Conservation (phyloP, 1,140 invertebrate genomes). For the Drosophila subpulchrella region DNA sequence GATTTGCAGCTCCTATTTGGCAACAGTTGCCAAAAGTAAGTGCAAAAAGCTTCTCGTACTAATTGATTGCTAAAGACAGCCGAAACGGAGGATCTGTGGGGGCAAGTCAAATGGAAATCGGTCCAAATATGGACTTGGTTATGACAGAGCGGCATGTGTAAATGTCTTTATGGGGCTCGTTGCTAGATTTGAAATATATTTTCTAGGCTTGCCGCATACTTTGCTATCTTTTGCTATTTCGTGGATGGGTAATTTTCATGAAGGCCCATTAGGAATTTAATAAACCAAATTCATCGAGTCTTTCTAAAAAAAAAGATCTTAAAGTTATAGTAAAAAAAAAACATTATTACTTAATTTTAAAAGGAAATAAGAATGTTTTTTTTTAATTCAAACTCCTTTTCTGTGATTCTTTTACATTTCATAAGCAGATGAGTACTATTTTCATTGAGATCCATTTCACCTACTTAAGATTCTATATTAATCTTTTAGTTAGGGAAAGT, state of each 20-base stretch:
- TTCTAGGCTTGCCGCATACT: neutral
- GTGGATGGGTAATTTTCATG: too few relatives aligned
- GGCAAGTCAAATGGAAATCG: neutral
- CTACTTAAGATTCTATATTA: too few relatives aligned
- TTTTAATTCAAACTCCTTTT: too few relatives aligned
- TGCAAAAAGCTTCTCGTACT: conserved; percentile 30
- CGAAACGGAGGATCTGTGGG: neutral
- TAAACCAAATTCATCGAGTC: too few relatives aligned
- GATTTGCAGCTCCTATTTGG: conserved; percentile 29
- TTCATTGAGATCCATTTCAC: too few relatives aligned
- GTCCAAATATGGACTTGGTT: conserved; percentile 2
- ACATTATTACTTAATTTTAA: too few relatives aligned
- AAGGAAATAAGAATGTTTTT: too few relatives aligned
- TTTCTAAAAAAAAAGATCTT: too few relatives aligned
- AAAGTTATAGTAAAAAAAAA: too few relatives aligned
- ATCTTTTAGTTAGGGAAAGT: neutral
- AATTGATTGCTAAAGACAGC: conserved; percentile 34
- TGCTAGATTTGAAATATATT: neutral
- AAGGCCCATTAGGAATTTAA: too few relatives aligned
- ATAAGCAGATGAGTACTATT: too few relatives aligned
- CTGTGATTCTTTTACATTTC: too few relatives aligned
- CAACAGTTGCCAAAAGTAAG: conserved; percentile 32
- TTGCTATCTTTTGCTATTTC: neutral
- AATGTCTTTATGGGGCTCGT: conserved; percentile 2
- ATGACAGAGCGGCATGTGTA: conserved; percentile 21